Percentiles rank a stretch among this genome's conserved stretches.
Evolutionary conservation across 2,797 vertebrate species (phyloP).

Genomic region (Microcaecilia unicolor): DNA sequence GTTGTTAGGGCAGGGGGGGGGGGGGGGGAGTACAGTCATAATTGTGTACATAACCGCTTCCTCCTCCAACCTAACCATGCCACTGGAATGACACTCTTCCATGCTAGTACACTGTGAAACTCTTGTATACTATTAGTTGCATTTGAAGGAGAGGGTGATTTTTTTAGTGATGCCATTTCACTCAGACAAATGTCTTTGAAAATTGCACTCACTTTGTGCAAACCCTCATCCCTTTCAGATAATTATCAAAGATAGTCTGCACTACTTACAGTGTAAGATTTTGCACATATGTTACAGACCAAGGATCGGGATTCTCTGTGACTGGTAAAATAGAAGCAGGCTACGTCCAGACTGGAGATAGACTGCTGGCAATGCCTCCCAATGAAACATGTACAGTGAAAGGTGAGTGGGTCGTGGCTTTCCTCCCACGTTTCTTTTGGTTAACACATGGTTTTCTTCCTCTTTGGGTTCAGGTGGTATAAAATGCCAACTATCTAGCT

Average conservation of each 20-base stretch:
- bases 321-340: slow-evolving; percentile 96
- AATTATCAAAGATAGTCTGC: slow-evolving; percentile 7
- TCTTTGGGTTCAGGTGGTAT: not conserved
- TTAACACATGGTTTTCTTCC: accelerated
- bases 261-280: not conserved
- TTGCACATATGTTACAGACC: slow-evolving; percentile 61
- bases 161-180: too few relatives aligned
- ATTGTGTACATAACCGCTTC: too few relatives aligned
- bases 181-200: too few relatives aligned
- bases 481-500: not conserved
- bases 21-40: too few relatives aligned
- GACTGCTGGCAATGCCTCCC: slow-evolving; percentile 84
- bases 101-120: too few relatives aligned
- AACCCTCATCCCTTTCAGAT: not conserved
- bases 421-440: too few relatives aligned
- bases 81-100: too few relatives aligned
- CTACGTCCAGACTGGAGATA: slow-evolving; percentile 84
- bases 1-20: too few relatives aligned
- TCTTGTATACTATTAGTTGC: too few relatives aligned
- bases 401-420: slow-evolving; percentile 68
- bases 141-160: too few relatives aligned
- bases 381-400: slow-evolving; percentile 95
- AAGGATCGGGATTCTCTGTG: slow-evolving; percentile 95
- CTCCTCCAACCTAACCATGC: too few relatives aligned
- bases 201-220: too few relatives aligned